Evolutionary conservation across 2,113 vertebrate species (phyloP).

Genomic region (Ursus arctos): DNA sequence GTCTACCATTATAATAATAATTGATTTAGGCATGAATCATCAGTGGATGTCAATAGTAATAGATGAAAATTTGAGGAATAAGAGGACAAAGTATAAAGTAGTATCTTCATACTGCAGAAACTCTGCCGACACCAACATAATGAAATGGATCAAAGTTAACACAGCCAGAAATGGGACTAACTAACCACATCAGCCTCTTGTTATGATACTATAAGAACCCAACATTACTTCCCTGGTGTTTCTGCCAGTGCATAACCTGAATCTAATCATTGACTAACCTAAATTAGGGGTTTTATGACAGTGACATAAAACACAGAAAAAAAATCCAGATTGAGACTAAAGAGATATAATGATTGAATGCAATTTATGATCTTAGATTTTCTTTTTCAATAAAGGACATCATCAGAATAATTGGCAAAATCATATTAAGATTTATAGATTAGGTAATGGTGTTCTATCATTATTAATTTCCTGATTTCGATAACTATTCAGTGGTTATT

Average conservation of each 20-base stretch:
- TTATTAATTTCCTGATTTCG: conserved; percentile 42
- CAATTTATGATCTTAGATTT: neutral
- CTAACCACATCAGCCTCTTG: neutral
- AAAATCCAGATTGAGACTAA: conserved; percentile 18
- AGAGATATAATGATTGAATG: neutral
- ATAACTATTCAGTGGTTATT: conserved; percentile 8
- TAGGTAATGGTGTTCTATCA: neutral
- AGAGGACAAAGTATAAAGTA: neutral
- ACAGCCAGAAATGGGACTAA: neutral
- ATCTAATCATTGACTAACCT: neutral
- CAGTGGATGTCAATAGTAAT: neutral
- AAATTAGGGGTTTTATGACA: neutral
- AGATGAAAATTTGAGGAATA: neutral
- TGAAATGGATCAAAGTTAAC: conserved; percentile 42
- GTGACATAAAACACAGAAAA: neutral
- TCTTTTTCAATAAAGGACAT: neutral
- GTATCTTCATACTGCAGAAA: neutral
- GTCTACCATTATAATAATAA: neutral
- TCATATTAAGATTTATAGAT: neutral
- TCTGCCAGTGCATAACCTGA: neutral
- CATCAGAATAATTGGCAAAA: conserved; percentile 40
- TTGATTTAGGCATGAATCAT: neutral
- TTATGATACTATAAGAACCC: neutral
- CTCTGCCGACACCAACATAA: neutral
- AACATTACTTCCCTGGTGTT: neutral